Evolutionary conservation across 2,888 invertebrate species (phyloP).

Genomic region (Conistra vaccinii): DNA sequence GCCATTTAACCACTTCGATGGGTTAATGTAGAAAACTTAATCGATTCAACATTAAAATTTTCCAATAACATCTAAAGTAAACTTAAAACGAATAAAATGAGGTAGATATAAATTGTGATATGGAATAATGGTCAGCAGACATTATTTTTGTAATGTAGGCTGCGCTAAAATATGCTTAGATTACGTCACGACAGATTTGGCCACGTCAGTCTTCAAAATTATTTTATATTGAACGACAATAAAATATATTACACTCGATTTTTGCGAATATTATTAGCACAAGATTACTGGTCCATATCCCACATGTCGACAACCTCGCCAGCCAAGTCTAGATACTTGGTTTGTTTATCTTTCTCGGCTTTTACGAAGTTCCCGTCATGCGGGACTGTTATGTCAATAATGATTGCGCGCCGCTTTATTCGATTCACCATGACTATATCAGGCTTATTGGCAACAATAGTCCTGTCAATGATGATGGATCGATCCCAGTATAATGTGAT

Average conservation of each 20-base stretch:
- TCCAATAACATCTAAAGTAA: slow-evolving; percentile 84
- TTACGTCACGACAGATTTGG: slow-evolving; percentile 62
- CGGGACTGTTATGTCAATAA: no score
- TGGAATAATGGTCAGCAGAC: slow-evolving; percentile 82
- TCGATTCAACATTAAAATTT: slow-evolving; percentile 77
- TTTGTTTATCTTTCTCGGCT: no score
- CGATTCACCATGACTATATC: no score
- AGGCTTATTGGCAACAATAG: no score
- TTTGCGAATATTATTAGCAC: not conserved
- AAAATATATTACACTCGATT: not conserved
- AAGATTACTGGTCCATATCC: no score
- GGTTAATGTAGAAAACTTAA: slow-evolving; percentile 73
- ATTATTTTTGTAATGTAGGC: slow-evolving; percentile 52
- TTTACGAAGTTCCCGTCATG: no score
- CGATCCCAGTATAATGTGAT: no score
- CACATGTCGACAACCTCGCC: no score
- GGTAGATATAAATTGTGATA: slow-evolving; percentile 90
- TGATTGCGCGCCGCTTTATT: no score
- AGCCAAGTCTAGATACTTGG: no score
- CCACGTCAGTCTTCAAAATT: slow-evolving; percentile 49
- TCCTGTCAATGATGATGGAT: no score
- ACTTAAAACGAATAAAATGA: slow-evolving; percentile 88
- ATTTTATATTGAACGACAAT: slow-evolving; percentile 16
- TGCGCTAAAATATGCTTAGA: slow-evolving; percentile 57
- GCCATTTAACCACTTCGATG: slow-evolving; percentile 74